Evolutionary conservation across 2,113 vertebrate genomes (phyloP).

Genomic region (Leucopternis melanops): DNA sequence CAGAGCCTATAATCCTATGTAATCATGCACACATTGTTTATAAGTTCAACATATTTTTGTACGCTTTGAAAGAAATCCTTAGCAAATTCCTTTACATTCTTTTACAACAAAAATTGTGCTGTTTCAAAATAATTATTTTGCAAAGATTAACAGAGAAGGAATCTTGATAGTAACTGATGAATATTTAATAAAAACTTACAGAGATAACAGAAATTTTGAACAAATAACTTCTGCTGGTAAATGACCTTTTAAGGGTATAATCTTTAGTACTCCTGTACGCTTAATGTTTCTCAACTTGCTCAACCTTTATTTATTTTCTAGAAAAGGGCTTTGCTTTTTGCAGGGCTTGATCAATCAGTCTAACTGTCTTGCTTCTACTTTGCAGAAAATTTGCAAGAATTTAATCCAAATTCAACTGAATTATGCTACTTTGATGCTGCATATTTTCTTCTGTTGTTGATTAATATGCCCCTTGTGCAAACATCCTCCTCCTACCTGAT

Average conservation of each 20-base stretch:
- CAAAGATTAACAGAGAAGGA: neutral
- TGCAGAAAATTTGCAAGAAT: neutral
- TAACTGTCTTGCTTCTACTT: neutral
- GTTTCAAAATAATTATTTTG: neutral
- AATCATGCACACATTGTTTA: neutral
- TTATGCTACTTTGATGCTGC: neutral
- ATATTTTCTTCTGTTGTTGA: neutral
- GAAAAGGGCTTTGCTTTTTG: neutral
- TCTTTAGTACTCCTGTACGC: neutral
- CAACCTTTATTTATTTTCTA: neutral
- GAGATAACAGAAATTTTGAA: neutral
- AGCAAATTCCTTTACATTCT: neutral
- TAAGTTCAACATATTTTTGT: neutral
- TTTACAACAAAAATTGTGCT: neutral
- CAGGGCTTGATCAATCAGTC: neutral
- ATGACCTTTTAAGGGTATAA: neutral
- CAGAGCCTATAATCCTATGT: neutral
- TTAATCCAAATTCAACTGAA: slow-evolving; percentile 3
- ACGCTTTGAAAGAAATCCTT: neutral
- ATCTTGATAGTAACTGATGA: neutral
- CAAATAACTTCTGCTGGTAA: neutral
- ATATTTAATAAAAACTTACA: neutral
- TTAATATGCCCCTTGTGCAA: neutral
- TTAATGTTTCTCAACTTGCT: neutral
- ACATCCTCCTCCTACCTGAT: slow-evolving; percentile 9